phyloP scores from a whole-genome alignment of 2,888 invertebrate species.

The Sepioteuthis lessoniana region DNA sequence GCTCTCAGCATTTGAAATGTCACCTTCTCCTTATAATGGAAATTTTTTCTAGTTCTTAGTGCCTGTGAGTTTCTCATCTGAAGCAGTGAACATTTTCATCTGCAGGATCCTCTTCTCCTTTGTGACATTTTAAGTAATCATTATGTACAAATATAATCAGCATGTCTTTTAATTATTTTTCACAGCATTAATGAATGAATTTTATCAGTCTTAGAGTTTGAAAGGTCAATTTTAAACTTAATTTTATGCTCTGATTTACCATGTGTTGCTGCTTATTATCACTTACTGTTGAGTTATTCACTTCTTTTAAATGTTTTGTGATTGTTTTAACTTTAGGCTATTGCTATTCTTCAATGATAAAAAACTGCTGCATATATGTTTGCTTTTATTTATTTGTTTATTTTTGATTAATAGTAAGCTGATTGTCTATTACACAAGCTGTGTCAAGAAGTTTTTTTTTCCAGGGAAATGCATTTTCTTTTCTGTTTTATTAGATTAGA shows the following conservation, averaged over 20 bases:
- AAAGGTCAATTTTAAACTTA: neutral
- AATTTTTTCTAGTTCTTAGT: neutral
- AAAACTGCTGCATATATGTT: neutral
- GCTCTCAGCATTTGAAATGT: neutral
- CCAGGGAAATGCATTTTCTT: neutral
- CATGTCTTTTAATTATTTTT: neutral
- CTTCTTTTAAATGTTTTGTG: neutral
- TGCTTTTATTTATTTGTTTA: neutral
- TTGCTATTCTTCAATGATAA: neutral
- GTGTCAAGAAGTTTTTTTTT: neutral
- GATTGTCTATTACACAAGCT: neutral
- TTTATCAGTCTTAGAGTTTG: neutral
- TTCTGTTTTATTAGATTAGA: constrained; percentile 6
- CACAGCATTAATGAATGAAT: neutral
- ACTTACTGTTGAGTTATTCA: neutral
- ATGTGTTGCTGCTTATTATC: constrained; percentile 9
- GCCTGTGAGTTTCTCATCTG: neutral
- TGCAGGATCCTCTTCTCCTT: neutral
- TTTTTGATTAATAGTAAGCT: neutral
- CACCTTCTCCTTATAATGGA: neutral
- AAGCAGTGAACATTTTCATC: neutral
- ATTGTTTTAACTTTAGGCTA: neutral
- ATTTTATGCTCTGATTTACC: neutral
- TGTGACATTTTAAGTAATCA: neutral
- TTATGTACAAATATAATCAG: neutral